phyloP scores from a whole-genome alignment of 2,113 vertebrate species.

The Myotis brandtii region DNA sequence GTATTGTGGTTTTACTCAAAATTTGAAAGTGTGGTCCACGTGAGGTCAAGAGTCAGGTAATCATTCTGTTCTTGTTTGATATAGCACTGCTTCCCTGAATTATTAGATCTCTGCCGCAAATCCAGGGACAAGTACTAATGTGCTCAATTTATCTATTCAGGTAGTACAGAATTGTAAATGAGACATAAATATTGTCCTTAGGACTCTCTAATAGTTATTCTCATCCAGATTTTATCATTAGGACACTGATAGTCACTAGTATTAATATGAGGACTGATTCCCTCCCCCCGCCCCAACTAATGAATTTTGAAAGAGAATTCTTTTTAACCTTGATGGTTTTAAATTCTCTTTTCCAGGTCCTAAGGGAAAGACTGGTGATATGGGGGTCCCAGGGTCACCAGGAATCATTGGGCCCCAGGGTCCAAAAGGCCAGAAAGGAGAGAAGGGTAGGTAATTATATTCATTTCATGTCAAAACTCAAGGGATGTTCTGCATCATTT shows the following conservation, averaged over 20 bases:
- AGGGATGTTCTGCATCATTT: slow-evolving; percentile 12
- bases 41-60: slow-evolving; percentile 42
- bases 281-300: not conserved
- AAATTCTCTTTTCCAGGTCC: slow-evolving; percentile 85
- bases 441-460: slow-evolving; percentile 88
- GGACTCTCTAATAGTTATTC: slow-evolving; percentile 1
- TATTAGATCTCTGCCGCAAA: slow-evolving; percentile 61
- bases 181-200: slow-evolving; percentile 59
- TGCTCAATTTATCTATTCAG: slow-evolving; percentile 69
- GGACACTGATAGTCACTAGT: not conserved
- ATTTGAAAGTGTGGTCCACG: not conserved
- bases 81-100: slow-evolving; percentile 15
- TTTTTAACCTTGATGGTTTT: not conserved
- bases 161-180: slow-evolving; percentile 62
- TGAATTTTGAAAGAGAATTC: slow-evolving; percentile 38
- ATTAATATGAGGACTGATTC: slow-evolving; percentile 11
- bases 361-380: slow-evolving; percentile 90
- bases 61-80: slow-evolving; percentile 62
- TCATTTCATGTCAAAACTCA: slow-evolving; percentile 12
- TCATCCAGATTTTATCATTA: slow-evolving; percentile 42
- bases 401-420: slow-evolving; percentile 88
- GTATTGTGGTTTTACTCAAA: slow-evolving; percentile 27
- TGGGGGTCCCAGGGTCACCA: slow-evolving; percentile 87
- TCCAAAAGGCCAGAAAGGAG: slow-evolving; percentile 90
- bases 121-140: slow-evolving; percentile 67